Conservation (phyloP, 2,888 invertebrate genomes). For the Aspidapion aeneum region DNA sequence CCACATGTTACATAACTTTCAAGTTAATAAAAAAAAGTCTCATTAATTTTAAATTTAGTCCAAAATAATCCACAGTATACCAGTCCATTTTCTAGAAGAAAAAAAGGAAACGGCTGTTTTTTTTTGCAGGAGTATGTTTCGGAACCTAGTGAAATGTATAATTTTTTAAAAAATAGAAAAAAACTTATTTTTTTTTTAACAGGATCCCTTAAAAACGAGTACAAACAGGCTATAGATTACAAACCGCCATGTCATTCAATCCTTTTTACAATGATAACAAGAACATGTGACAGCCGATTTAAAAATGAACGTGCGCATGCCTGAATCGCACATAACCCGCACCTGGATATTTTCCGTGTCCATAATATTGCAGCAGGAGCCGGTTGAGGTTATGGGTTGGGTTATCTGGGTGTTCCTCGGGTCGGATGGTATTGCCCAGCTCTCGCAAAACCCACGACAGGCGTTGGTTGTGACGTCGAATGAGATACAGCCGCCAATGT, state of each 20-base stretch:
- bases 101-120: too few relatives aligned
- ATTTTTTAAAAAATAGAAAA: too few relatives aligned
- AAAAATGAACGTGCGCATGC: constrained; percentile 72
- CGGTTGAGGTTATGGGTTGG: constrained; percentile 60
- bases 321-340: constrained; percentile 74
- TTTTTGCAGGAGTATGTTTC: too few relatives aligned
- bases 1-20: too few relatives aligned
- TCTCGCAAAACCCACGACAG: constrained; percentile 83
- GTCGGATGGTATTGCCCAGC: constrained; percentile 78
- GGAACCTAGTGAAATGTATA: too few relatives aligned
- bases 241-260: constrained; percentile 34
- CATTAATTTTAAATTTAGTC: too few relatives aligned
- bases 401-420: constrained; percentile 50
- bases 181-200: too few relatives aligned
- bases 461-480: constrained; percentile 85
- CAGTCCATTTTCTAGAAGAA: too few relatives aligned
- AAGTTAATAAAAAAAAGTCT: too few relatives aligned
- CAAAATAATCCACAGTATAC: too few relatives aligned
- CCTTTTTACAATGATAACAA: constrained; percentile 85
- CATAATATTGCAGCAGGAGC: constrained; percentile 89
- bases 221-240: too few relatives aligned
- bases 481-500: constrained; percentile 80
- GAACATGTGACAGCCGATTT: constrained; percentile 80
- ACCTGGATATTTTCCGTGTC: constrained; percentile 80
- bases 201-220: too few relatives aligned